phyloP scores from a whole-genome alignment of 2,888 invertebrate genomes.

The Eupithecia inturbata region DNA sequence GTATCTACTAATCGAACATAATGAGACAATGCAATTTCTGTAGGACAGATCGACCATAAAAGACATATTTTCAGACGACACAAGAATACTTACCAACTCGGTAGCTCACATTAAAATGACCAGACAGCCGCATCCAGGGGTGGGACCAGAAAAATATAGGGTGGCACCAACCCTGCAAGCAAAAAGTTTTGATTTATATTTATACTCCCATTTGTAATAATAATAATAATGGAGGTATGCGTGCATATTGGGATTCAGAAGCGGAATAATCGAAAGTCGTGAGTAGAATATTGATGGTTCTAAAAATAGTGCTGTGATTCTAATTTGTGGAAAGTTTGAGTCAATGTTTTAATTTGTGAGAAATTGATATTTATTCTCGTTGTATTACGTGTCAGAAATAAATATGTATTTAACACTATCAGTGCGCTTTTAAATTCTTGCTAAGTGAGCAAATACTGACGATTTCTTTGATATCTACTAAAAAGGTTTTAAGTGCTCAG shows the following conservation, averaged over 20 bases:
- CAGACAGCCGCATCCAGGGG: slow-evolving; percentile 51
- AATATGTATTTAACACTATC: background rate
- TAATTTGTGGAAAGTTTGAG: slow-evolving; percentile 17
- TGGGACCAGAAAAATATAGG: slow-evolving; percentile 67
- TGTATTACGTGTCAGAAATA: background rate
- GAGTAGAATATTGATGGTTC: slow-evolving; percentile 37
- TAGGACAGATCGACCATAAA: background rate
- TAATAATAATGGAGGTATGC: slow-evolving; percentile 59
- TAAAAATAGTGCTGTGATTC: slow-evolving; percentile 27
- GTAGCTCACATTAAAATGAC: slow-evolving; percentile 40
- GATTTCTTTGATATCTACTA: slow-evolving; percentile 3
- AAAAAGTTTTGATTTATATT: slow-evolving; percentile 79
- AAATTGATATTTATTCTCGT: background rate
- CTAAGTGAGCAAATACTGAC: background rate
- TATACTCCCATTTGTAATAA: slow-evolving; percentile 62
- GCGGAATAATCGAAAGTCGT: slow-evolving; percentile 40
- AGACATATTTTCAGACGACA: slow-evolving; percentile 21
- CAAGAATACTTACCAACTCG: slow-evolving; percentile 35
- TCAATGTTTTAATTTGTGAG: slow-evolving; percentile 4
- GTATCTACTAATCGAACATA: background rate
- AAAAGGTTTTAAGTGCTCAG: slow-evolving; percentile 1
- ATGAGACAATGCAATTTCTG: background rate
- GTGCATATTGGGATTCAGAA: slow-evolving; percentile 44
- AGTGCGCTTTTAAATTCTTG: background rate
- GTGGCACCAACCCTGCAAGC: slow-evolving; percentile 74